These are phyloP conservation scores for Tapera naevia DNA, from an alignment of 2,797 vertebrate genomes.

Conservation along the genomic window DNA sequence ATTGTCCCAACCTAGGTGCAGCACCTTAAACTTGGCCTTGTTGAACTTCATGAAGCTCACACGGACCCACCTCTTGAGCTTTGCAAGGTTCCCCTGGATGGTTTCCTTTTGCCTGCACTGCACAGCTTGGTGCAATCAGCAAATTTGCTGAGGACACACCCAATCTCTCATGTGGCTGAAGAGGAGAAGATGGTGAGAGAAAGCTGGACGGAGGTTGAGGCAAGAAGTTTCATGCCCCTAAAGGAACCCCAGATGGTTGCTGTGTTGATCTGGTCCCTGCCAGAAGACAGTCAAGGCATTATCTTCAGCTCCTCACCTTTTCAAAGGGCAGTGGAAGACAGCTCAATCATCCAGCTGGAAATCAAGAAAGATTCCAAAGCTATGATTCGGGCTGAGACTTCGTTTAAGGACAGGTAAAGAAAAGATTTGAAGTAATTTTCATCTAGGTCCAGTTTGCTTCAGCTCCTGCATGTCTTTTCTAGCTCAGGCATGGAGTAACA, in stretches of 20 bases:
- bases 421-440: neutral
- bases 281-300: neutral
- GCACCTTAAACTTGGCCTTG: no score
- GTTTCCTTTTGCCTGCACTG: no score
- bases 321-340: neutral
- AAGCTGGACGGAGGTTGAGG: neutral
- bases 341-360: neutral
- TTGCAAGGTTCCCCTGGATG: no score
- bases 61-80: no score
- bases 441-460: neutral
- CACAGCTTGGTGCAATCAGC: no score
- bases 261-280: neutral
- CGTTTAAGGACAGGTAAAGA: neutral
- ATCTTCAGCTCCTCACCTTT: neutral
- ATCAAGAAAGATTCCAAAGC: neutral
- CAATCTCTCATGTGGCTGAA: neutral
- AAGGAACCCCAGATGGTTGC: neutral
- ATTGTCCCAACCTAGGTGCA: no score
- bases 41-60: no score
- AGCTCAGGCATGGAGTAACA: neutral
- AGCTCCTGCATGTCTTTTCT: neutral
- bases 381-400: neutral
- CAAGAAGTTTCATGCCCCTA: neutral
- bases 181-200: neutral
- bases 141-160: no score